phyloP scores from a whole-genome alignment of 2,113 vertebrate genomes.

The Aviceda subcristata region DNA sequence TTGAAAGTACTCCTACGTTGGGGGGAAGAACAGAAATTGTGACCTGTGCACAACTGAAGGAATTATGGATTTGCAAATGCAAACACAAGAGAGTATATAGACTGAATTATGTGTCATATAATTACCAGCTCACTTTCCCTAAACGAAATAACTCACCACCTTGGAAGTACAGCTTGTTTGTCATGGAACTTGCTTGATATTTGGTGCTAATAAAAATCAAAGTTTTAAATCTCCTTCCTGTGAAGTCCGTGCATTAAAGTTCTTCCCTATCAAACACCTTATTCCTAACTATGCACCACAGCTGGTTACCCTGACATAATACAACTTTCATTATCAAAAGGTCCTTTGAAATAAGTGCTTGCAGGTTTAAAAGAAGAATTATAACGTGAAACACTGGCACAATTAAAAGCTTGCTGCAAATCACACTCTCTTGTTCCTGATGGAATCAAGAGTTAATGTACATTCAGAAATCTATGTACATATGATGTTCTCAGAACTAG shows the following conservation, averaged over 20 bases:
- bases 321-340: background rate
- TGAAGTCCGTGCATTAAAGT: background rate
- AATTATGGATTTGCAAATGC: background rate
- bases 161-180: slow-evolving; percentile 43
- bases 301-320: background rate
- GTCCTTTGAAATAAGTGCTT: slow-evolving; percentile 3
- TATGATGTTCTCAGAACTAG: background rate
- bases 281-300: background rate
- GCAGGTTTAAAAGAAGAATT: background rate
- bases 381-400: background rate
- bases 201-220: slow-evolving; percentile 48
- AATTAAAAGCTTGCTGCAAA: background rate
- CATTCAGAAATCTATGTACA: background rate
- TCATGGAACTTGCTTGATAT: slow-evolving; percentile 57
- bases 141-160: slow-evolving; percentile 26
- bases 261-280: slow-evolving; percentile 12
- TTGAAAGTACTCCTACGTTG: background rate
- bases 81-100: background rate
- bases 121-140: background rate
- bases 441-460: background rate
- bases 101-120: background rate
- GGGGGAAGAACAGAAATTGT: background rate
- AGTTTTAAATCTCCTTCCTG: slow-evolving; percentile 31
- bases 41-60: background rate
- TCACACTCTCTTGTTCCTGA: background rate